These are phyloP conservation scores for Morpho helenor DNA, from an alignment of 2,888 invertebrate genomes.

Conservation along the genomic window DNA sequence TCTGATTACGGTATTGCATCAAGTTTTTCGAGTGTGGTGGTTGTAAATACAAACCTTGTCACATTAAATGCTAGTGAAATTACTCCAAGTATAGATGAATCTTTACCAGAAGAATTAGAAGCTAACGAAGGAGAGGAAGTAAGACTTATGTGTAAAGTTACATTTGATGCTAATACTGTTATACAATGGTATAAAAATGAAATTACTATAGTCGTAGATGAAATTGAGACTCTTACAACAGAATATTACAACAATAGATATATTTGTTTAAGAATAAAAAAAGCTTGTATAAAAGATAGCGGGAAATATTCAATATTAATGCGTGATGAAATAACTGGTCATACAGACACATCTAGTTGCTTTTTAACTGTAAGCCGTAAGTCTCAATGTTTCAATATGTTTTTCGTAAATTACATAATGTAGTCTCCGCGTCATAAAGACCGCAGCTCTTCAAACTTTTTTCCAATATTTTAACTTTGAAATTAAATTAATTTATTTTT, in stretches of 20 bases:
- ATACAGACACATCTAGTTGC: constrained; percentile 20
- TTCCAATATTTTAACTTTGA: no score
- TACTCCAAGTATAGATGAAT: constrained; percentile 29
- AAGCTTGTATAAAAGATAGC: constrained; percentile 20
- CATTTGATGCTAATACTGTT: constrained; percentile 26
- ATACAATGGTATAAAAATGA: constrained; percentile 31
- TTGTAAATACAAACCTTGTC: constrained; percentile 23
- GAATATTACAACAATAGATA: constrained; percentile 33
- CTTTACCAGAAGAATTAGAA: constrained; percentile 32
- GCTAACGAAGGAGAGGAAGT: constrained; percentile 32
- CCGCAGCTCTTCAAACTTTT: no score
- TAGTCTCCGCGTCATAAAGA: no score
- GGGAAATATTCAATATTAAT: constrained; percentile 32
- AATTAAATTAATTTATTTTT: no score
- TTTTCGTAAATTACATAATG: neutral
- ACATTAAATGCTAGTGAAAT: constrained; percentile 20
- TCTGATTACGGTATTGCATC: constrained; percentile 32
- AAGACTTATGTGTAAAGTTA: constrained; percentile 31
- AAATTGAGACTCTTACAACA: constrained; percentile 10
- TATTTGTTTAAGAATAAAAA: constrained; percentile 30
- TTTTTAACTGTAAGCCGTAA: constrained; percentile 33
- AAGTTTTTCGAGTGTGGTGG: constrained; percentile 33
- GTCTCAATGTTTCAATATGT: constrained; percentile 9
- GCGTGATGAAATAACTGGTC: constrained; percentile 23
- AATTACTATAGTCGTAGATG: constrained; percentile 10